A percentile compares a stretch with the other conserved stretches of the same genome.
These are phyloP conservation scores for Poecile montanus DNA, from an alignment of 2,797 vertebrate genomes.

Conservation along the genomic window DNA sequence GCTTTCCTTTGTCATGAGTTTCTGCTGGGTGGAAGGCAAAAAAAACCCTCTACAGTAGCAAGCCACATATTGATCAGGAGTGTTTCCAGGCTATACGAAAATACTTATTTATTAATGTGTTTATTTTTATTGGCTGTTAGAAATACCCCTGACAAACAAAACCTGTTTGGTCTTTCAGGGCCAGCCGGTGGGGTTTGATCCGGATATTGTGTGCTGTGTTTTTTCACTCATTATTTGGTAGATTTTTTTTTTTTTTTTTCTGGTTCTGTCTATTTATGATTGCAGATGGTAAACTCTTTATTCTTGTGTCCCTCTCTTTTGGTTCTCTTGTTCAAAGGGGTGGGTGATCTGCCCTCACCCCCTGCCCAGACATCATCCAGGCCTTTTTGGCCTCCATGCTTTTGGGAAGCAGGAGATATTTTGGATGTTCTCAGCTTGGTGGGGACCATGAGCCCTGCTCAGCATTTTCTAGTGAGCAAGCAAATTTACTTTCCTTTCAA, in stretches of 20 bases:
- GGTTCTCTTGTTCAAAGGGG: background rate
- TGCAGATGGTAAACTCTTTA: background rate
- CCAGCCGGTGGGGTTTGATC: background rate
- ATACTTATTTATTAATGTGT: slow-evolving; percentile 48
- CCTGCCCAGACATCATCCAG: background rate
- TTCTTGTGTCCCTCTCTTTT: background rate
- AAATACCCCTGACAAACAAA: background rate
- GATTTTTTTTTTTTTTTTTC: background rate
- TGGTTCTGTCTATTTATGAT: background rate
- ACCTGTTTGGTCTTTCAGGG: background rate
- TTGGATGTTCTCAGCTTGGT: background rate
- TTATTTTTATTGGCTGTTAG: slow-evolving; percentile 31
- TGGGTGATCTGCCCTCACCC: background rate
- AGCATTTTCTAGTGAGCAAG: background rate
- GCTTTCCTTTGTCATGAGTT: slow-evolving; percentile 60
- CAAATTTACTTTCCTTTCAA: slow-evolving; percentile 21
- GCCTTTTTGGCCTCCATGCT: background rate
- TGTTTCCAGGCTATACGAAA: background rate
- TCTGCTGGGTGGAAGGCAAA: slow-evolving; percentile 39
- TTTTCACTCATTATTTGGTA: background rate
- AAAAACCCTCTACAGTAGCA: background rate
- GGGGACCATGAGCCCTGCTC: background rate
- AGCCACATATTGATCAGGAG: slow-evolving; percentile 10
- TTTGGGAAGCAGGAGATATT: background rate
- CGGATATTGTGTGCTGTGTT: background rate